Evolutionary conservation across 1,140 invertebrate genomes (phyloP), one percentile per base, ranked within the genome.

Genomic region (Drosophila ohnishii): DNA sequence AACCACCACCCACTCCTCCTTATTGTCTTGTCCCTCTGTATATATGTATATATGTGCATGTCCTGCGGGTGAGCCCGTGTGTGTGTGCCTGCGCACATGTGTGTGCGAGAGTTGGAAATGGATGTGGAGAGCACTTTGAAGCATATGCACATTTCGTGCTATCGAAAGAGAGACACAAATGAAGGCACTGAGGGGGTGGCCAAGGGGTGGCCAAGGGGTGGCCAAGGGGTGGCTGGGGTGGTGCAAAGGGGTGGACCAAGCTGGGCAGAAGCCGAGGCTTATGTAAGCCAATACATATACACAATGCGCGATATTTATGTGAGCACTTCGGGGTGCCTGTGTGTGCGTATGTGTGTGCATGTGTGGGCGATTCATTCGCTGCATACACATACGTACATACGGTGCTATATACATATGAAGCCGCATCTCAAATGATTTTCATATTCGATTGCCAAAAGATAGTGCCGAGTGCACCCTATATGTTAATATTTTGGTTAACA

Each of bases 231-330:
- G 42, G 30, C 5, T 37, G 47, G 32, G 45, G 16, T 50, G 67
- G 45, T 42, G 55, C 55, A 19, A 44, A 50, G 60, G 51, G 70
- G 48, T 70, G 67, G 67, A 58, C 67, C 67, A 19, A 14, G 67
- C 67, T 71, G 80, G 80, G 80, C 76, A 84, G 65, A 69, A 80
- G 62, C 72, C 57, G 77, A 76, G 78, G 78, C 83, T 86, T 87
- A 87, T 87, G 78, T 87, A 87, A 86, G 82, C 82, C 82, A 86
- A 85, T 83, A 85, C 81, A 85, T 85, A 85, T 78, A 80, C 81
- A 84, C 81, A 84, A 82, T 86, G 78, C 61, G 78, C 74, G 55
- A 86, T 85, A 83, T 84, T 84, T 83, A 84, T 84, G 76, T 83
- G 80, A 67, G 57, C 28, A 47, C 44, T 63, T 58, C 22, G 56